These are phyloP conservation scores for Apodemus speciosus DNA, from an alignment of 2,113 vertebrate species.

Conservation along the genomic window DNA sequence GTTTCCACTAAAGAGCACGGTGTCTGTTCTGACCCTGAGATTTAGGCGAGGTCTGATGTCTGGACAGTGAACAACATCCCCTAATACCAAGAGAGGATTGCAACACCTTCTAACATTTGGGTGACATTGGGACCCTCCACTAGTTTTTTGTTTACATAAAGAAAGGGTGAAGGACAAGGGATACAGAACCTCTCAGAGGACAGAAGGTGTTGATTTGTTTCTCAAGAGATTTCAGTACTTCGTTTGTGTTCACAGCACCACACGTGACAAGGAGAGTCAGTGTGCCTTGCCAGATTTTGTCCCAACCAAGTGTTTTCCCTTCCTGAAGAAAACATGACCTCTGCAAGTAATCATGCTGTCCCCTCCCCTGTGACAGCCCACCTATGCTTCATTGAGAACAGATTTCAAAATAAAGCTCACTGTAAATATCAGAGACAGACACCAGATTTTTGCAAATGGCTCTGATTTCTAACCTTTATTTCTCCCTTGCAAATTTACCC, in stretches of 20 bases:
- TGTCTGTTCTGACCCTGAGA: constrained; percentile 54
- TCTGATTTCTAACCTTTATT: not conserved
- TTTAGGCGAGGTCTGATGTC: constrained; percentile 34
- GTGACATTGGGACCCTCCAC: not conserved
- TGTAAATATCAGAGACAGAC: not conserved
- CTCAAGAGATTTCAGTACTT: not conserved
- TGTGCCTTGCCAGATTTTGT: not conserved
- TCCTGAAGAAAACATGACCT: not conserved
- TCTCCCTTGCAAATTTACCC: not conserved
- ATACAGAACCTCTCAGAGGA: not conserved
- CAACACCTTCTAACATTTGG: not conserved
- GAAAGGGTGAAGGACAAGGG: not conserved
- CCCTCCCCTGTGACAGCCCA: not conserved
- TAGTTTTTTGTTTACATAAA: not conserved
- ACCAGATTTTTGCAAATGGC: not conserved
- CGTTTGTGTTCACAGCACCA: not conserved
- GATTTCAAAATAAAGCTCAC: constrained; percentile 4
- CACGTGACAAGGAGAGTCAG: not conserved
- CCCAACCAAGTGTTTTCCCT: not conserved
- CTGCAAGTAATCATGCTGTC: not conserved
- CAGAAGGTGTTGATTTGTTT: not conserved
- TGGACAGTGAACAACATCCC: not conserved
- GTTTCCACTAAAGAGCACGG: not conserved
- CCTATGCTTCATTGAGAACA: constrained; percentile 4
- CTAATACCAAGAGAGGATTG: not conserved